These are phyloP conservation scores for Limonius californicus DNA, from an alignment of 1,140 invertebrate genomes.

Conservation along the genomic window DNA sequence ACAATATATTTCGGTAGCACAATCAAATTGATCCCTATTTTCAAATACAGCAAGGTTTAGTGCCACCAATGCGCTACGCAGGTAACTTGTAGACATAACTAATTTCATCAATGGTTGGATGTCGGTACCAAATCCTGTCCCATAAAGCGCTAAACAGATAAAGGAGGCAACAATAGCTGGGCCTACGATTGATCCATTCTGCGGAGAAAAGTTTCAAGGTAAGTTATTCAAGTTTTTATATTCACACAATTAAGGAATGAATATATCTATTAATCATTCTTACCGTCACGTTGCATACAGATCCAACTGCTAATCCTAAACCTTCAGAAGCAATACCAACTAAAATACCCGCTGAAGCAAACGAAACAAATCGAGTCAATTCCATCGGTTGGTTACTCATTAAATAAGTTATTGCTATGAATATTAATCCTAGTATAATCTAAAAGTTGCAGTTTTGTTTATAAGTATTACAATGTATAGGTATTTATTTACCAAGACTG, in stretches of 20 bases:
- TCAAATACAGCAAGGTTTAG: slow-evolving; percentile 54
- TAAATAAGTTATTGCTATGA: slow-evolving; percentile 43
- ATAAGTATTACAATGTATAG: too few relatives aligned
- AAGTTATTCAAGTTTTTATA: too few relatives aligned
- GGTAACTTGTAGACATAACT: slow-evolving; percentile 55
- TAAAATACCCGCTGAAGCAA: slow-evolving; percentile 29
- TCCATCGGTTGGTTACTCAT: slow-evolving; percentile 45
- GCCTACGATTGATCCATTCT: slow-evolving; percentile 48
- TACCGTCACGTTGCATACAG: slow-evolving; percentile 46
- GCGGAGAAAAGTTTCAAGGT: too few relatives aligned
- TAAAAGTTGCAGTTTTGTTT: too few relatives aligned
- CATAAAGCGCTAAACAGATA: slow-evolving; percentile 46
- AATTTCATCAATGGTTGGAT: slow-evolving; percentile 54
- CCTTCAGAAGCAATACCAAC: slow-evolving; percentile 46
- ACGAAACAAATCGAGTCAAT: not conserved
- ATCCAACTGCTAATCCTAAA: slow-evolving; percentile 46
- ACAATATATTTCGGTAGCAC: slow-evolving; percentile 55
- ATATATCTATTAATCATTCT: slow-evolving; percentile 13
- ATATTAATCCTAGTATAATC: slow-evolving; percentile 44
- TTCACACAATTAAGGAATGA: too few relatives aligned
- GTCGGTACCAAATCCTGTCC: slow-evolving; percentile 45
- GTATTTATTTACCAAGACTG: slow-evolving; percentile 59
- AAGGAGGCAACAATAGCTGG: slow-evolving; percentile 44
- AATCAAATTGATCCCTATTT: slow-evolving; percentile 46
- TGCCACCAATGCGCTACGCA: slow-evolving; percentile 55